Evolutionary conservation across 2,797 vertebrate genomes (phyloP), one percentile per base, ranked within the genome.

Genomic region (Echiichthys vipera): DNA sequence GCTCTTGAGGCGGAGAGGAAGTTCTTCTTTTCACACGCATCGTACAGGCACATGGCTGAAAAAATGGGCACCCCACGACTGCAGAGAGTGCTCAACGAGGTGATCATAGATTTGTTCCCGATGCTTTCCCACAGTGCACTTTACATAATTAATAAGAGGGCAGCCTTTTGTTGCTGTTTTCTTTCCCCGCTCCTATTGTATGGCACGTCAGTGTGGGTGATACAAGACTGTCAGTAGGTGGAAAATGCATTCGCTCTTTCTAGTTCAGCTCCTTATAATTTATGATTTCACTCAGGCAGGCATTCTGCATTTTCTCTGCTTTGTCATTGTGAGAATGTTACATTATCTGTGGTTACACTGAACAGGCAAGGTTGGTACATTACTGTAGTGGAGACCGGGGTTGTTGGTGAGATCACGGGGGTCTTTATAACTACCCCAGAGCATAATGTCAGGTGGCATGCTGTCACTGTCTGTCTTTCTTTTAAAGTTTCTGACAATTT

Each of bases 51-150:
- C 78, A 90, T 97, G 68, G 96, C 95, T 10, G 96, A 96, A 0
- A 94, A 90, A 70, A 97, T 96, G 96, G 96, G 96, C 65, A 97
- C 96, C 6, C 94, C 95, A 0, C 92, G 95, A 61, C 92, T 97
- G 83, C 96, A 97, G 91, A 96, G 79, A 89, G 78, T 92, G 34
- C 95, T 97, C 71, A 97, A 97, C 76, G 91, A 97, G 96, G 96
- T 97, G 92, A 89, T 57, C 25, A 42, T 3, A 70, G 63, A 78
- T 80, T 80, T 40, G 40, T 50, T 77, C 63, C 9, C 15, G 1
- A 25, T 63, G 68, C 70, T 79, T 58, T 68, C 49, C 32, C 30
- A 58, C 32, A n/a, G 47, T 40, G 74, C 74, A 81, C 81, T 89
- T 80, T 88, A 55, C 70, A 86, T 88, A 76, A 90, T 87, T 87